Conservation (phyloP, 2,113 vertebrate genomes). For the Passer montanus region DNA sequence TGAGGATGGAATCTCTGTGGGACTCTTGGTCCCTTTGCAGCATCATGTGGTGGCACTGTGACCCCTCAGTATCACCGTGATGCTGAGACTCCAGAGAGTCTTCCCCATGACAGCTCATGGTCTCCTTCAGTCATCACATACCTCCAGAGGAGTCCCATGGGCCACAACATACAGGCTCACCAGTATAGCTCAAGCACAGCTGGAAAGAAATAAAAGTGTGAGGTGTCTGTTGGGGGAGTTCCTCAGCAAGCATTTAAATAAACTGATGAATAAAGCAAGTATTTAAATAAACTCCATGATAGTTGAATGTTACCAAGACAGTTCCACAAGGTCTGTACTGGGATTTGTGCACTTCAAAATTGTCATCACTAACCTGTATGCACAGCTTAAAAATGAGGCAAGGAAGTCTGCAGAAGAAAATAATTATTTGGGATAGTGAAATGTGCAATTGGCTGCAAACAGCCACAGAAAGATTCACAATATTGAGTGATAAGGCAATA, state of each 20-base stretch:
- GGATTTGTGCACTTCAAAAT: background rate
- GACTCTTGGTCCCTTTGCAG: background rate
- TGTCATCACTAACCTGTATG: background rate
- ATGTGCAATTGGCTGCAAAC: background rate
- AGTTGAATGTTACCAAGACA: rapidly evolving
- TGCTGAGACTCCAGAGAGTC: background rate
- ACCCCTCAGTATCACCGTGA: background rate
- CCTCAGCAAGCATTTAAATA: background rate
- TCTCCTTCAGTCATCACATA: background rate
- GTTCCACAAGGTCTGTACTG: background rate
- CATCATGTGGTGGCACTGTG: background rate
- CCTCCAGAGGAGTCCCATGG: background rate
- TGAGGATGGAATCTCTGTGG: background rate
- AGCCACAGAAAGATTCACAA: background rate
- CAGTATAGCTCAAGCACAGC: background rate
- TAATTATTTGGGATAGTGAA: background rate
- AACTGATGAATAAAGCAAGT: background rate
- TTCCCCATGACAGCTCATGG: background rate
- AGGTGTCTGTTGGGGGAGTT: background rate
- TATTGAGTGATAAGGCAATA: background rate
- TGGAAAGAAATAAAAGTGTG: background rate
- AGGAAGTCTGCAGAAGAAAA: background rate
- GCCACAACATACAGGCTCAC: background rate
- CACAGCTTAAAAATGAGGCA: background rate
- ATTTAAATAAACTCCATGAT: background rate